A percentile compares a stretch with the other conserved stretches of the same genome.
Evolutionary conservation across 2,113 vertebrate genomes (phyloP).

Genomic region (Gopherus evgoodei): DNA sequence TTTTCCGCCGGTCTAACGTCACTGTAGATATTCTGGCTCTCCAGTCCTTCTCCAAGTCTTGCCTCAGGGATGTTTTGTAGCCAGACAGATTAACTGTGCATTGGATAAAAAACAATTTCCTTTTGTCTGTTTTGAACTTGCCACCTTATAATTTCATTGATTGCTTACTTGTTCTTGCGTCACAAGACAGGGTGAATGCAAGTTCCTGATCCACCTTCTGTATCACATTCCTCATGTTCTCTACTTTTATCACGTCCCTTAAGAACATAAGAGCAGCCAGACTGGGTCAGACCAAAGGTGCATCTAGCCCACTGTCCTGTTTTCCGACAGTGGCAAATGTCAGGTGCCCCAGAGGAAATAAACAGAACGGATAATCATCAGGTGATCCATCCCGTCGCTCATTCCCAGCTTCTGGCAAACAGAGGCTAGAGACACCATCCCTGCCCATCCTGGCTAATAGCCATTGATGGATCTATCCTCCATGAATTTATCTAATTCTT

Average conservation of each 20-base stretch:
- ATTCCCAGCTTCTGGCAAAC: too few relatives aligned
- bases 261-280: too few relatives aligned
- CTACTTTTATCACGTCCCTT: background rate
- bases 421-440: too few relatives aligned
- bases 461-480: too few relatives aligned
- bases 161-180: background rate
- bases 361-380: too few relatives aligned
- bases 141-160: background rate
- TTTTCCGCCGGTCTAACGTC: background rate
- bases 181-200: background rate
- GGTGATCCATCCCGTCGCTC: too few relatives aligned
- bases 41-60: background rate
- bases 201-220: background rate
- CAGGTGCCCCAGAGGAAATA: too few relatives aligned
- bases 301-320: too few relatives aligned
- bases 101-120: background rate
- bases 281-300: too few relatives aligned
- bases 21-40: background rate
- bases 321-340: too few relatives aligned
- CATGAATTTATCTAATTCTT: too few relatives aligned
- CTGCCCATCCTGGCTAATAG: too few relatives aligned
- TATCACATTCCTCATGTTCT: background rate
- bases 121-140: background rate
- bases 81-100: background rate
- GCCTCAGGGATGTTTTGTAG: background rate